A percentile compares a stretch with the other conserved stretches of the same genome.
Conservation (phyloP, 2,888 invertebrate species). For the Synergus laeviventris region DNA sequence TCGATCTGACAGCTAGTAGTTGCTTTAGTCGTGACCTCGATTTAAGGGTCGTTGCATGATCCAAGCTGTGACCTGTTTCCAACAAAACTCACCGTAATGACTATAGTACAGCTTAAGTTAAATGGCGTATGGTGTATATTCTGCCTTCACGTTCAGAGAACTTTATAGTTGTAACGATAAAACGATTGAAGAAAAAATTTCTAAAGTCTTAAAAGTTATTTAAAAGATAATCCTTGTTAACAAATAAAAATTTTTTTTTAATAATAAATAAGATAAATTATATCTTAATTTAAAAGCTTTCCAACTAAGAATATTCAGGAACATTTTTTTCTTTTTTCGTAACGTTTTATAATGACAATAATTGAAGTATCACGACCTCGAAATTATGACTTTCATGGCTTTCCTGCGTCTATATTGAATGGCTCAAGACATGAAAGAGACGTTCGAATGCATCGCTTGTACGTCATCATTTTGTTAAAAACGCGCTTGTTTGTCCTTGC, state of each 20-base stretch:
- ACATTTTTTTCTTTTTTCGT: background rate
- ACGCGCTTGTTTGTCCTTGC: slow-evolving; percentile 58
- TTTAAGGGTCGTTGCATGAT: slow-evolving; percentile 51
- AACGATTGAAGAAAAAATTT: no score
- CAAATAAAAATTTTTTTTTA: no score
- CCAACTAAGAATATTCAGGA: background rate
- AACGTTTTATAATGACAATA: background rate
- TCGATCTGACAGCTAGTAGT: slow-evolving; percentile 48
- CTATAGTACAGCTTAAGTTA: slow-evolving; percentile 8
- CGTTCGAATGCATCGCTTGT: slow-evolving; percentile 22
- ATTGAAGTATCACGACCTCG: background rate
- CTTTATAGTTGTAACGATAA: background rate
- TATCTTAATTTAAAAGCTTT: no score
- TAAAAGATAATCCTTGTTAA: no score
- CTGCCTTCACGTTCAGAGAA: background rate
- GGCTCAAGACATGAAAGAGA: slow-evolving; percentile 22
- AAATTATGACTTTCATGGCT: background rate
- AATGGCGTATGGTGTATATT: no score
- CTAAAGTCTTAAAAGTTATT: no score
- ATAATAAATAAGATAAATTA: no score
- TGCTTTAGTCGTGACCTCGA: slow-evolving; percentile 50
- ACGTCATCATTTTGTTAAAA: slow-evolving; percentile 35
- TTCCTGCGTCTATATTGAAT: background rate
- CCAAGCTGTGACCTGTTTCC: slow-evolving; percentile 47
- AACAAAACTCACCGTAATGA: slow-evolving; percentile 42